Evolutionary conservation across 1,140 invertebrate genomes (phyloP).

Genomic region (Ceratina australensis): DNA sequence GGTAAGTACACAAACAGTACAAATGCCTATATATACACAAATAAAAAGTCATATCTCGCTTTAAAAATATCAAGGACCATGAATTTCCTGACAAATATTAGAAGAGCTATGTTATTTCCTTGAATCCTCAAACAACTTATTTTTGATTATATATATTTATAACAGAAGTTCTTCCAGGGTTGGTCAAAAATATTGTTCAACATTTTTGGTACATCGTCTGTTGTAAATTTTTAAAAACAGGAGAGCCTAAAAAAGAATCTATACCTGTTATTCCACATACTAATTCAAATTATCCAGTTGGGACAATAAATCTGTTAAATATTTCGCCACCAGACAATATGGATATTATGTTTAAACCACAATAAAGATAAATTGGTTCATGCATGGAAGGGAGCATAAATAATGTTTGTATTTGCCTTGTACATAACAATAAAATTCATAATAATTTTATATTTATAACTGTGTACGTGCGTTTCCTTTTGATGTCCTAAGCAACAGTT

Average conservation of each 20-base stretch:
- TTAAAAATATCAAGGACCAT: too few species aligned
- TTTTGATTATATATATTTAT: conserved; percentile 13
- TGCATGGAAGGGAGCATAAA: not conserved
- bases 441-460: conserved; percentile 32
- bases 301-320: conserved; percentile 65
- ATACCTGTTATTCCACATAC: conserved; percentile 16
- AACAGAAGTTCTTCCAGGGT: conserved; percentile 67
- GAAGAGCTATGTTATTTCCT: not conserved
- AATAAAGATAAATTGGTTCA: conserved; percentile 46
- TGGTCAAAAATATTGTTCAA: conserved; percentile 77
- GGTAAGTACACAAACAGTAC: conserved; percentile 74
- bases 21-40: too few species aligned
- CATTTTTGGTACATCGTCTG: conserved; percentile 71
- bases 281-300: conserved; percentile 31
- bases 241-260: conserved; percentile 39
- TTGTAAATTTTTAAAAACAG: conserved; percentile 67
- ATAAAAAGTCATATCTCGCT: too few species aligned
- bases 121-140: conserved; percentile 20
- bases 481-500: too few species aligned
- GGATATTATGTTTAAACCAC: conserved; percentile 65
- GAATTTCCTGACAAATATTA: too few species aligned
- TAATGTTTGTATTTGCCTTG: conserved; percentile 18
- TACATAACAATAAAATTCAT: conserved; percentile 32
- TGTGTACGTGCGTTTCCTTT: too few species aligned
- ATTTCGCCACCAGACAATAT: conserved; percentile 56